Percentiles rank a stretch among this genome's conserved stretches.
Evolutionary conservation across 2,113 vertebrate genomes (phyloP).

Genomic region (Hirundichthys speculiger): DNA sequence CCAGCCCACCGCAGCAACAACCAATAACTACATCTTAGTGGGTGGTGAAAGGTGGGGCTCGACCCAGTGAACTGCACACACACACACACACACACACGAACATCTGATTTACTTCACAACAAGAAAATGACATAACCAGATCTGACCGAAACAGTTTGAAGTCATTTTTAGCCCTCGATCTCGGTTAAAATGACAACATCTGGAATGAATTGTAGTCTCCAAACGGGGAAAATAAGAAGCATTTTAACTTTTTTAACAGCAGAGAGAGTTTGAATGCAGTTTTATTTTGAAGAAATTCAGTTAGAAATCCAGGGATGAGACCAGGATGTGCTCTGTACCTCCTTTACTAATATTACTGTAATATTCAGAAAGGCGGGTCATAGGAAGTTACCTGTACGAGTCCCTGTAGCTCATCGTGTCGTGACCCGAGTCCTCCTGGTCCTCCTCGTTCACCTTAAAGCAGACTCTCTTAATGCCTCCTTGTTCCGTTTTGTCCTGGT

Average conservation of each 20-base stretch:
- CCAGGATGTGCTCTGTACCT: not conserved
- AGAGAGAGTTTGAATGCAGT: slow-evolving; percentile 18
- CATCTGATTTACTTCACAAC: slow-evolving; percentile 65
- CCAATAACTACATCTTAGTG: slow-evolving; percentile 74
- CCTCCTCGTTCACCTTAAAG: slow-evolving; percentile 96
- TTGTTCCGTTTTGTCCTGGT: slow-evolving; percentile 89
- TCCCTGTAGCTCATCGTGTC: slow-evolving; percentile 99
- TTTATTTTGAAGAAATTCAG: slow-evolving; percentile 30
- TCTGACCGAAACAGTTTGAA: slow-evolving; percentile 67
- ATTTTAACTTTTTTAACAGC: slow-evolving; percentile 1
- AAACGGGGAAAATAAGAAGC: slow-evolving; percentile 13
- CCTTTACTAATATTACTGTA: not conserved
- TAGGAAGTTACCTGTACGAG: slow-evolving; percentile 89
- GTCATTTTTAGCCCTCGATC: slow-evolving; percentile 64
- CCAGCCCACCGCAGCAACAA: slow-evolving; percentile 65
- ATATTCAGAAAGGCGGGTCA: too few relatives aligned
- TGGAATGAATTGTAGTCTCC: slow-evolving; percentile 56
- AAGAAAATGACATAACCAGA: slow-evolving; percentile 72
- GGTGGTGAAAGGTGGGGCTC: slow-evolving; percentile 74
- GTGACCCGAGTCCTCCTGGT: slow-evolving; percentile 98
- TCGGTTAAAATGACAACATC: slow-evolving; percentile 58
- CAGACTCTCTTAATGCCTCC: slow-evolving; percentile 93
- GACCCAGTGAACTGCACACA: slow-evolving; percentile 33
- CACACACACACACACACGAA: slow-evolving; percentile 5
- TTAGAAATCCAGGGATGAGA: slow-evolving; percentile 26